phyloP scores from a whole-genome alignment of 2,888 invertebrate species.

The Agapetus fuscipes region DNA sequence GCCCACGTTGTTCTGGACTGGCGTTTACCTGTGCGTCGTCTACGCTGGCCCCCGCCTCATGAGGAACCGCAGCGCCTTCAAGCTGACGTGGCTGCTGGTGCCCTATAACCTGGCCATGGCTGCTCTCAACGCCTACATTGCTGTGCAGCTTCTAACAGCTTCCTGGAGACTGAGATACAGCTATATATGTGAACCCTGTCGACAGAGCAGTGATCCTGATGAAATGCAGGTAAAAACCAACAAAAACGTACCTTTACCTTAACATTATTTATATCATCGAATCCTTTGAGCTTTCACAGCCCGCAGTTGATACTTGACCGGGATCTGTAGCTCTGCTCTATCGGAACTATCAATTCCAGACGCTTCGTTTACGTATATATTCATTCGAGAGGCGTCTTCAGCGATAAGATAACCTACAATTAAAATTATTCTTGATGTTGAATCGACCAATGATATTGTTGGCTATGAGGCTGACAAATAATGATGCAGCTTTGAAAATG shows the following conservation, averaged over 20 bases:
- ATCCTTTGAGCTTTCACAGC: too few relatives aligned
- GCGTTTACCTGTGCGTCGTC: slow-evolving; percentile 66
- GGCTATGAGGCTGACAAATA: too few relatives aligned
- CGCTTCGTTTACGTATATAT: too few relatives aligned
- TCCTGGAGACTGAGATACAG: slow-evolving; percentile 70
- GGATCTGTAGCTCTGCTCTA: too few relatives aligned
- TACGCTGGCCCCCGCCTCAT: slow-evolving; percentile 74
- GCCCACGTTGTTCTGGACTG: slow-evolving; percentile 60
- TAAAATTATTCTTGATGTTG: too few relatives aligned
- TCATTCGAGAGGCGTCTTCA: too few relatives aligned
- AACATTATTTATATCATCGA: slow-evolving; percentile 1
- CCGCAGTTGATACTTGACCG: too few relatives aligned
- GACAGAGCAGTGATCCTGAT: slow-evolving; percentile 64
- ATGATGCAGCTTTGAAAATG: too few relatives aligned
- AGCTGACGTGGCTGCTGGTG: slow-evolving; percentile 65
- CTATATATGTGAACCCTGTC: slow-evolving; percentile 79
- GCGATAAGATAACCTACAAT: too few relatives aligned
- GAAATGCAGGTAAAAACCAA: slow-evolving; percentile 62
- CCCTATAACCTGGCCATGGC: slow-evolving; percentile 83
- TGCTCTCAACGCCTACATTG: slow-evolving; percentile 73
- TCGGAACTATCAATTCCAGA: too few relatives aligned
- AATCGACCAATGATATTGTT: too few relatives aligned
- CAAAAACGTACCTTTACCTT: slow-evolving; percentile 1
- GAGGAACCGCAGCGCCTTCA: slow-evolving; percentile 65
- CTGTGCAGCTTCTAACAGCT: slow-evolving; percentile 62